These are phyloP conservation scores for Reinhardtius hippoglossoides DNA, from an alignment of 2,113 vertebrate species.

Conservation along the genomic window DNA sequence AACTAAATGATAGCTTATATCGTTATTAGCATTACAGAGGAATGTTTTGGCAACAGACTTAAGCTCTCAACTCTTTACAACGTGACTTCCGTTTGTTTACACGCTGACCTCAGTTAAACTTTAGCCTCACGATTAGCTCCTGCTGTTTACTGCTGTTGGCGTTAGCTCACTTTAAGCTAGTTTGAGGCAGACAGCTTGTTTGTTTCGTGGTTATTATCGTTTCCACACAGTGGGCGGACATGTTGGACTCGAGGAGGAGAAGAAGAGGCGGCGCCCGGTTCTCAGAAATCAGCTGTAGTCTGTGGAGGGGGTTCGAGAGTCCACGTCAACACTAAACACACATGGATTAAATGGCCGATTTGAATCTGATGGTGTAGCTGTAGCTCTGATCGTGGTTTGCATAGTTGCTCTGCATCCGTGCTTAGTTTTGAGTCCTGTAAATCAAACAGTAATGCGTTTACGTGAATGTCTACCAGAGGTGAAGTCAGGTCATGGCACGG, in stretches of 20 bases:
- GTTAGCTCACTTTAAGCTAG: not conserved
- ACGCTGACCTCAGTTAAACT: not conserved
- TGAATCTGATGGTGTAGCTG: not conserved
- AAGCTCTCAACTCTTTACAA: not conserved
- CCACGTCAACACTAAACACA: constrained; percentile 63
- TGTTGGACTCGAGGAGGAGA: constrained; percentile 39
- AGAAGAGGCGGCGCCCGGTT: constrained; percentile 62
- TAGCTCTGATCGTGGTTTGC: not conserved
- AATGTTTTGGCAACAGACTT: not conserved
- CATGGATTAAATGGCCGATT: not conserved
- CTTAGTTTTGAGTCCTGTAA: not conserved
- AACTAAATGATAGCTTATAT: not conserved
- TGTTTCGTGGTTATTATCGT: not conserved
- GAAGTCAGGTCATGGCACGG: constrained; percentile 37
- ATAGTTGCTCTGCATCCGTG: too few relatives aligned
- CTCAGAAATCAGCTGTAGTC: constrained; percentile 61
- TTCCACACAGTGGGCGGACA: constrained; percentile 27
- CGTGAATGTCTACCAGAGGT: constrained; percentile 19
- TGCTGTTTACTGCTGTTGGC: too few relatives aligned
- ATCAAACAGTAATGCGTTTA: not conserved
- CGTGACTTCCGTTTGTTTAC: not conserved
- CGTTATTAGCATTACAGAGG: not conserved
- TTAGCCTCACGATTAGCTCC: not conserved
- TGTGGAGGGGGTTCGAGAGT: not conserved
- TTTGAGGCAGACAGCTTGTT: not conserved